Evolutionary conservation across 1,140 invertebrate species (phyloP).

Genomic region (Temnothorax nylanderi): DNA sequence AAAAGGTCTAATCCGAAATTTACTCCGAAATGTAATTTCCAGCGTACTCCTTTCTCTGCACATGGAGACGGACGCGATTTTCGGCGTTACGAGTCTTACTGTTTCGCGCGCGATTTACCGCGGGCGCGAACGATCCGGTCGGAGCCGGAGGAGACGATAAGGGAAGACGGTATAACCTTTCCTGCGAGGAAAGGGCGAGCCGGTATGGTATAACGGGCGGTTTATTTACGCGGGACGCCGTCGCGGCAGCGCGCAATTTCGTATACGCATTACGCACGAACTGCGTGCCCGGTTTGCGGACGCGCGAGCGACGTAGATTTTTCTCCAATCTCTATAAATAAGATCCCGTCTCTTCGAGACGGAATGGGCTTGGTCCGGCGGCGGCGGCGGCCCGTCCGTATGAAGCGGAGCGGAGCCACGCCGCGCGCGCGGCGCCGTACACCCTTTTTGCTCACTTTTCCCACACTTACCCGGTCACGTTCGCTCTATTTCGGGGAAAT

Average conservation of each 20-base stretch:
- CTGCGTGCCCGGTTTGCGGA: not conserved
- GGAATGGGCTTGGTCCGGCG: conserved; percentile 80
- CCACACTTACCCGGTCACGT: conserved; percentile 67
- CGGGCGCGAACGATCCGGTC: not conserved
- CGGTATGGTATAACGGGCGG: not conserved
- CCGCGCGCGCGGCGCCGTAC: not conserved
- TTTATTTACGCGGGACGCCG: not conserved
- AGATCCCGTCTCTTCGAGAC: conserved; percentile 73
- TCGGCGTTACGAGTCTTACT: no score
- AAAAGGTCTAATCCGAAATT: not conserved
- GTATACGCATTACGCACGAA: conserved; percentile 18
- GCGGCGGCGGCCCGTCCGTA: not conserved
- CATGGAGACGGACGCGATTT: not conserved
- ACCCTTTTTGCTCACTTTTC: not conserved
- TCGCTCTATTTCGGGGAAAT: conserved; percentile 79
- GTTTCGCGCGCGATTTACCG: not conserved
- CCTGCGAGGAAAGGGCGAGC: conserved; percentile 27
- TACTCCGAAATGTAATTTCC: not conserved
- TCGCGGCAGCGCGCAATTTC: conserved; percentile 14
- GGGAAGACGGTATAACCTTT: conserved; percentile 30
- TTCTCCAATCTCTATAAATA: conserved; percentile 69
- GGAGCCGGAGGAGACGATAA: not conserved
- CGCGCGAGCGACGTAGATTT: not conserved
- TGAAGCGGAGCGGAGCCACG: not conserved
- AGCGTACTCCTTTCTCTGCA: not conserved